A percentile compares a stretch with the other conserved stretches of the same genome.
These are phyloP conservation scores for Chaetorhynchus papuensis DNA, from an alignment of 2,113 vertebrate genomes.

Conservation along the genomic window DNA sequence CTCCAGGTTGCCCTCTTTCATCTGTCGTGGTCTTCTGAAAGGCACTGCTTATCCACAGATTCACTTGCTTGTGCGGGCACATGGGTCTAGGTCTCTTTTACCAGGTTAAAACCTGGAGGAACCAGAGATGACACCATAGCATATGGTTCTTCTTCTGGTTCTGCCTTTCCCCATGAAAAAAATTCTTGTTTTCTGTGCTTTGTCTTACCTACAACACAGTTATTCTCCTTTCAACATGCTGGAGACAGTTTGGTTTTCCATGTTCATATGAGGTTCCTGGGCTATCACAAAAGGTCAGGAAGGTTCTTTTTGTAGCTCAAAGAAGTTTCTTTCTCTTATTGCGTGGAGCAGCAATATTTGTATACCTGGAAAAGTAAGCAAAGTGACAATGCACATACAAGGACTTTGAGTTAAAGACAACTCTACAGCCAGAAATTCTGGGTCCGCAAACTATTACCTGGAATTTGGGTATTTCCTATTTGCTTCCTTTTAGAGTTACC, in stretches of 20 bases:
- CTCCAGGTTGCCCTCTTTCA: background rate
- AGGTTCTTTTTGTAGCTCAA: background rate
- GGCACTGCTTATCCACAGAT: background rate
- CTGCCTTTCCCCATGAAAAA: background rate
- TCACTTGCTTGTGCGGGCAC: background rate
- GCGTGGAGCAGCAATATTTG: background rate
- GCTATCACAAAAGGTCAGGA: background rate
- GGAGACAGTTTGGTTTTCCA: background rate
- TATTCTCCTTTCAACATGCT: background rate
- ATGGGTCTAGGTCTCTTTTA: background rate
- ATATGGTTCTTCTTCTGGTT: background rate
- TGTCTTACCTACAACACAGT: background rate
- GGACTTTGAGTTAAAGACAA: background rate
- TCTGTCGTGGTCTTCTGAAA: background rate
- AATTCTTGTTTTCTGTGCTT: background rate
- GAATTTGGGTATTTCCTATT: background rate
- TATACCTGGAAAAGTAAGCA: background rate
- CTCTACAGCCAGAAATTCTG: background rate
- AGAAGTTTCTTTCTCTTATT: background rate
- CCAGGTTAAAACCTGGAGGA: background rate
- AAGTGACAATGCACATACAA: background rate
- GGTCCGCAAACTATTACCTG: background rate
- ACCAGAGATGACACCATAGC: background rate
- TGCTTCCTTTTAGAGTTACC: background rate
- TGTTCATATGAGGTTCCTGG: background rate